Evolutionary conservation across 2,888 invertebrate species (phyloP), one percentile per base, ranked within the genome.

Genomic region (Leptinotarsa rubiginosa): DNA sequence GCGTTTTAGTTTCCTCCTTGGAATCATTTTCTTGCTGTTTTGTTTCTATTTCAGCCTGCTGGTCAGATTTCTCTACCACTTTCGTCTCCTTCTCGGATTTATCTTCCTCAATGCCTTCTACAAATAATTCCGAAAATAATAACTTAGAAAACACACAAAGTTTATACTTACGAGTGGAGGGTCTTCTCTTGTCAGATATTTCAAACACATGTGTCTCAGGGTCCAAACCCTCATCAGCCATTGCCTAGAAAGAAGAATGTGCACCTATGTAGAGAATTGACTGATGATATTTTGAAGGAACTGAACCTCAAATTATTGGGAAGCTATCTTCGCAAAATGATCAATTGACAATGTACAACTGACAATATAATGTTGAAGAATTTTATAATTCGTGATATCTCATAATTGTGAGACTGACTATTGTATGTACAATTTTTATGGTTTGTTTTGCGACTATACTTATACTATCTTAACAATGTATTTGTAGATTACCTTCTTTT

Each of bases 151-250:
- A 47, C 47, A 65, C 47, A 67, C 10, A 50, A 52, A 15, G 7
- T 49, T 15, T 18, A 50, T 69, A 77, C 78, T 78, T 76, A 79
- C 78, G 72, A 16, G 69, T 72, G 15, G 78, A 77, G 10, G 72
- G 47, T 50, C 77, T 76, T 83, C 77, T 89, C 84, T 76, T 78
- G 16, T 82, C 81, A 15, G 76, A 65, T 65, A 72, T 70, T 52
- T 92, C 91, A 87, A 95, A 94, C 59, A 92, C 86, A 85, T 90
- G 93, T 47, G 92, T 93, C 12, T 92, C 92, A 2, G 95, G 94
- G 89, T 96, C 92, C 74, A 92, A 88, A 4, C 94, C 94, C 85
- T 94, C 93, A 16, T 92, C 92, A 83, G 90, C 89, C 68, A 92
- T 84, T 10, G 93, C 92, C 92, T 94, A 85, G 54, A 81, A 79